Percentiles rank a stretch among this genome's conserved stretches.
Evolutionary conservation across 1,140 invertebrate species (phyloP).

Genomic region (Orussus abietinus): DNA sequence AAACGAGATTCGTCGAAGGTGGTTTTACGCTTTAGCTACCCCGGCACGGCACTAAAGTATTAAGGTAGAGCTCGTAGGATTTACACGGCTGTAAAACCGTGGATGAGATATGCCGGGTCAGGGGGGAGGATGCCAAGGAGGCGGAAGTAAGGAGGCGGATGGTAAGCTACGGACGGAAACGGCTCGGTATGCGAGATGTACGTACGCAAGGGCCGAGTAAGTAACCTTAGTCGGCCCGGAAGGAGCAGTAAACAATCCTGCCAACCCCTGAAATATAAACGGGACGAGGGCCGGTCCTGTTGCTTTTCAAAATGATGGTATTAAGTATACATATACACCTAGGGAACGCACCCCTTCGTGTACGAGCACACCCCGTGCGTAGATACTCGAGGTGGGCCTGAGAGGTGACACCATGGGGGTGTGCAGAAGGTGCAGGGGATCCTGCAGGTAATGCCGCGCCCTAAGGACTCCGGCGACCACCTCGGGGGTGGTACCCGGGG

Average conservation of each 20-base stretch:
- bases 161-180: conserved; percentile 1
- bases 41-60: conserved; percentile 30
- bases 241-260: conserved; percentile 30
- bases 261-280: conserved; percentile 32
- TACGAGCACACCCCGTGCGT: conserved; percentile 17
- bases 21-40: conserved; percentile 14
- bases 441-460: no score
- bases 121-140: conserved; percentile 11
- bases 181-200: no score
- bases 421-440: no score
- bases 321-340: conserved; percentile 29
- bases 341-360: conserved; percentile 6
- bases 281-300: conserved; percentile 17
- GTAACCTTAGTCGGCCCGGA: no score
- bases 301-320: conserved; percentile 32
- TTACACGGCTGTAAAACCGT: conserved; percentile 33
- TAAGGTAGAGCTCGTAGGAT: conserved; percentile 28
- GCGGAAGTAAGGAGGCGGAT: conserved; percentile 1
- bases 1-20: no score
- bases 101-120: conserved; percentile 20
- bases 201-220: not conserved
- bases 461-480: no score
- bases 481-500: no score
- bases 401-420: no score
- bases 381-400: no score